These are phyloP conservation scores for Tyrophagus putrescentiae DNA, from an alignment of 1,140 invertebrate species.

Conservation along the genomic window DNA sequence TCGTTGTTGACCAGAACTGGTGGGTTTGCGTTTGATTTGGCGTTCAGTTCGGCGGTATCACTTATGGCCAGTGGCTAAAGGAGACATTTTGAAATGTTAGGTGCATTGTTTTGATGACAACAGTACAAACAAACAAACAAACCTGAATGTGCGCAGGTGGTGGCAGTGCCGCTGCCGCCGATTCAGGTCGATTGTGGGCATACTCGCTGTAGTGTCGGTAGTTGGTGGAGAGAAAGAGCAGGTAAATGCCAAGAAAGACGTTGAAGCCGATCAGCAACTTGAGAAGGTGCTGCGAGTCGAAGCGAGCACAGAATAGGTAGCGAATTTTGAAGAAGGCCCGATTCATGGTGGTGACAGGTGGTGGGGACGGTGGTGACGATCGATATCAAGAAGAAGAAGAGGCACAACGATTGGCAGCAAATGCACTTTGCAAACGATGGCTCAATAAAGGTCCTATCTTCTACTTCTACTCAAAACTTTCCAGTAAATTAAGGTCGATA, in stretches of 20 bases:
- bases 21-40: not conserved
- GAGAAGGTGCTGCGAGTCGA: conserved; percentile 24
- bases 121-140: not conserved
- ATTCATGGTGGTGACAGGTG: no score
- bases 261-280: conserved; percentile 27
- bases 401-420: not conserved
- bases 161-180: not conserved
- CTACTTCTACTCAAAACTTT: no score
- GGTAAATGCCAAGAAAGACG: conserved; percentile 27
- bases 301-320: conserved; percentile 9
- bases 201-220: conserved; percentile 18
- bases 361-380: no score
- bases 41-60: not conserved
- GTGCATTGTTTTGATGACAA: not conserved
- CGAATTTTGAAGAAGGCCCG: not conserved
- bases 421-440: not conserved
- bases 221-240: conserved; percentile 24
- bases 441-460: no score
- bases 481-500: not conserved
- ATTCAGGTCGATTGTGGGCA: not conserved
- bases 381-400: not conserved
- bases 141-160: not conserved
- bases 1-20: no score
- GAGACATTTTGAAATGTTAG: not conserved
- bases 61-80: not conserved